Conservation (phyloP, 2,888 invertebrate species). For the Zaprionus bogoriensis region DNA sequence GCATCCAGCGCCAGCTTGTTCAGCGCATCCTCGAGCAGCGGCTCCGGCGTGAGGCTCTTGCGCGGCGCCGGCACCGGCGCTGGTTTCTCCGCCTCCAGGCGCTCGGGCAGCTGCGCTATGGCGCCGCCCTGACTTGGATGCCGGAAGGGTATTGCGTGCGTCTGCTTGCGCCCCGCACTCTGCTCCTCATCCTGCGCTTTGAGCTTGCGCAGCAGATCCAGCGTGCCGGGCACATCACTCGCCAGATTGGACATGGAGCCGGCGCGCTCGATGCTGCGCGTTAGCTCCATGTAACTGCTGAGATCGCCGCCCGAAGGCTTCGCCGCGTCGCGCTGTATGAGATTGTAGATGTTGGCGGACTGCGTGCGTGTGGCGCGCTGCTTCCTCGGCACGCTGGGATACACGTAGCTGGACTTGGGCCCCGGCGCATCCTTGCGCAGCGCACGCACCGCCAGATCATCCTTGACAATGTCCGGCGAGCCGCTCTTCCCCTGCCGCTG, state of each 20-base stretch:
- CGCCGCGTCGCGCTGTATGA: slow-evolving; percentile 87
- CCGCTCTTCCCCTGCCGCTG: slow-evolving; percentile 82
- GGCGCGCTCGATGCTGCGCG: slow-evolving; percentile 85
- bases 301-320: slow-evolving; percentile 83
- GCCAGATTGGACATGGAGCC: slow-evolving; percentile 86
- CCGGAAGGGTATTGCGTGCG: slow-evolving; percentile 74
- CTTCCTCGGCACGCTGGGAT: slow-evolving; percentile 86
- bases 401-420: slow-evolving; percentile 68
- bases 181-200: slow-evolving; percentile 75
- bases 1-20: slow-evolving; percentile 90
- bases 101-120: slow-evolving; percentile 80
- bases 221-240: slow-evolving; percentile 77
- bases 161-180: slow-evolving; percentile 39
- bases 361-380: slow-evolving; percentile 91
- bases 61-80: slow-evolving; percentile 85
- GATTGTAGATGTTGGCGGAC: slow-evolving; percentile 92
- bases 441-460: slow-evolving; percentile 93
- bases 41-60: slow-evolving; percentile 83
- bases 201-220: slow-evolving; percentile 77
- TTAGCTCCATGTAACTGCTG: slow-evolving; percentile 85
- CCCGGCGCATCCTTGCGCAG: slow-evolving; percentile 89
- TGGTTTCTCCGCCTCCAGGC: slow-evolving; percentile 81
- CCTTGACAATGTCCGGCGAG: slow-evolving; percentile 90
- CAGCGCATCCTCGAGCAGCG: slow-evolving; percentile 87
- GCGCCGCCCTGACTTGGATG: slow-evolving; percentile 82